These are phyloP conservation scores for Parotocinclus haroldoi DNA, from an alignment of 2,797 vertebrate genomes.

Conservation along the genomic window DNA sequence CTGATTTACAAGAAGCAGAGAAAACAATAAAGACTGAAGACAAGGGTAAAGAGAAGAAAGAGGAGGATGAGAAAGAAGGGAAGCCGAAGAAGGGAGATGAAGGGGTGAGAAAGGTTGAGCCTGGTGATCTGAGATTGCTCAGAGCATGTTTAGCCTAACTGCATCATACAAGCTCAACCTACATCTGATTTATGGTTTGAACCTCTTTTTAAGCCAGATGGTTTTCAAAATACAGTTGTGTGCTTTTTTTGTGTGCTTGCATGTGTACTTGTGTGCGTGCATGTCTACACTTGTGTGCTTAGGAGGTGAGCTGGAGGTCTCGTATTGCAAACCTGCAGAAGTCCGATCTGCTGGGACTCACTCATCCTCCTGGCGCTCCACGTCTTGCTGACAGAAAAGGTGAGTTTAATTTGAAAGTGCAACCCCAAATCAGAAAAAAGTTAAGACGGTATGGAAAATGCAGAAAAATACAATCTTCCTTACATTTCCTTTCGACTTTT, in stretches of 20 bases:
- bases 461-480: too few species aligned
- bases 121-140: slow-evolving; percentile 15
- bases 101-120: slow-evolving; percentile 65
- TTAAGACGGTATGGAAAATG: too few species aligned
- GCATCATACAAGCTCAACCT: neutral
- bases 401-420: too few species aligned
- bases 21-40: slow-evolving; percentile 72
- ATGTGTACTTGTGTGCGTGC: neutral
- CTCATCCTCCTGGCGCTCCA: slow-evolving; percentile 71
- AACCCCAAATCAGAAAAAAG: too few species aligned
- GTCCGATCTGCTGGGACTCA: slow-evolving; percentile 80
- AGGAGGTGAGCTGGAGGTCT: slow-evolving; percentile 83
- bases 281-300: slow-evolving; percentile 36
- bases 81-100: slow-evolving; percentile 65
- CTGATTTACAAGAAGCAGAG: slow-evolving; percentile 81
- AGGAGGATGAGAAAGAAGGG: slow-evolving; percentile 66
- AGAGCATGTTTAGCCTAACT: neutral
- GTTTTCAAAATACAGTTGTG: too few species aligned
- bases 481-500: too few species aligned
- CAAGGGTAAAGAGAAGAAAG: slow-evolving; percentile 54
- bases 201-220: neutral
- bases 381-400: slow-evolving; percentile 63
- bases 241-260: neutral
- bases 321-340: slow-evolving; percentile 82
- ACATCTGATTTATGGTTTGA: neutral